Evolutionary conservation across 2,888 invertebrate species (phyloP).

Genomic region (Rhogogaster chlorosoma): DNA sequence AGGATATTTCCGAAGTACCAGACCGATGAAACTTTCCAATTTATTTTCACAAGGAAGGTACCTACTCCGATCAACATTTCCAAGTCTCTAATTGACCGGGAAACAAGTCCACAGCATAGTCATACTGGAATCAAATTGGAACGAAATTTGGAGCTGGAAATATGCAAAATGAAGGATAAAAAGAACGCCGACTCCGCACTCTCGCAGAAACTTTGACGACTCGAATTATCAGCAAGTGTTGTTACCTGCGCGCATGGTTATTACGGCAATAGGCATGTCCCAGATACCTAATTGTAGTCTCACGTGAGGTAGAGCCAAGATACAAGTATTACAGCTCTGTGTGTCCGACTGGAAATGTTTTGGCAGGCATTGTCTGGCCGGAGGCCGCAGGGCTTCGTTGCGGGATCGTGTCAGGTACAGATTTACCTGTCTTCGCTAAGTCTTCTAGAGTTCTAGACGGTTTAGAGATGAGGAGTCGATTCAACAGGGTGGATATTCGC

Average conservation of each 20-base stretch:
- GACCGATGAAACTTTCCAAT: neutral
- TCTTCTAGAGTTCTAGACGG: neutral
- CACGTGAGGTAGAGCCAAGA: slow-evolving; percentile 1
- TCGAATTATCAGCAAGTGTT: slow-evolving; percentile 32
- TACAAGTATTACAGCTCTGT: neutral
- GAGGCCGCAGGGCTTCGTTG: neutral
- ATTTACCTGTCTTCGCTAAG: neutral
- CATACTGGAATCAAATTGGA: no score
- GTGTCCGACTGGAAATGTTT: slow-evolving; percentile 31
- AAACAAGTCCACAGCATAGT: no score
- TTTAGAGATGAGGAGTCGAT: neutral
- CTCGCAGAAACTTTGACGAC: neutral
- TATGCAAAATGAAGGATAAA: neutral
- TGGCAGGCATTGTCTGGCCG: slow-evolving; percentile 23
- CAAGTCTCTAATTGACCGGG: no score
- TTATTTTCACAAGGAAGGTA: neutral
- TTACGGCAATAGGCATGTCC: slow-evolving; percentile 25
- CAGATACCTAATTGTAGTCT: slow-evolving; percentile 36
- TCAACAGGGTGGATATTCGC: neutral
- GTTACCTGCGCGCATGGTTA: slow-evolving; percentile 34
- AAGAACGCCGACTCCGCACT: neutral
- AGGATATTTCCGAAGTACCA: no score
- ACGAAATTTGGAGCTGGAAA: neutral
- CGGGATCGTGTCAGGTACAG: neutral
- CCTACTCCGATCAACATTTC: no score